Percentiles rank a stretch among this genome's conserved stretches.
Evolutionary conservation across 1,140 invertebrate species (phyloP).

Genomic region (Phenacoccus solenopsis): DNA sequence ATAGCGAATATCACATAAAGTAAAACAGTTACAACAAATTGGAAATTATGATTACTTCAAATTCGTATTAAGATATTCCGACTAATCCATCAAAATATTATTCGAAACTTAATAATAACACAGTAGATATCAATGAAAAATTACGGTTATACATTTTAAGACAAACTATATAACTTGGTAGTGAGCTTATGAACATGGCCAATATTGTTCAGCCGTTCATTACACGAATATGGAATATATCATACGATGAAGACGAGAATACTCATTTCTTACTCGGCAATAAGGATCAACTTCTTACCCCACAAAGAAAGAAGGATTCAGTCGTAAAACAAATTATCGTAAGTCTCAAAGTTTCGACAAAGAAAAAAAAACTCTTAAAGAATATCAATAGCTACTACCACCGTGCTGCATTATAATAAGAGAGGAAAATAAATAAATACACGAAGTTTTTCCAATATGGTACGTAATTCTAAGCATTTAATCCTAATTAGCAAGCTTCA

Average conservation of each 20-base stretch:
- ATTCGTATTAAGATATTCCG: background rate
- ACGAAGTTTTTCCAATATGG: background rate
- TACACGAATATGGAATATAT: no score
- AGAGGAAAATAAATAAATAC: background rate
- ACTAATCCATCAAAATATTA: background rate
- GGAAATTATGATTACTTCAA: background rate
- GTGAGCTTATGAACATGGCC: no score
- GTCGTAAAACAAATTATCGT: background rate
- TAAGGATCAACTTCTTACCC: no score
- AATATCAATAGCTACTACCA: background rate
- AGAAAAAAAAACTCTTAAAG: background rate
- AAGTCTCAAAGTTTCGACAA: no score
- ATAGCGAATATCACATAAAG: background rate
- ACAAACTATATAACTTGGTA: no score
- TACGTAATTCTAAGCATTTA: no score
- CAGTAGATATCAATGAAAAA: no score
- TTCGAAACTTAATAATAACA: background rate
- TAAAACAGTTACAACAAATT: background rate
- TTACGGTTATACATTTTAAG: no score
- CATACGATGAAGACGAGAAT: no score
- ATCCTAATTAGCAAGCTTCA: no score
- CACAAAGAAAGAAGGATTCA: background rate
- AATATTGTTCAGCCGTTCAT: no score
- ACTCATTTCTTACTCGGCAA: no score
- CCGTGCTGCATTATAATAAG: background rate